Conservation (phyloP, 2,888 invertebrate species). For the Aphodius sticticus region DNA sequence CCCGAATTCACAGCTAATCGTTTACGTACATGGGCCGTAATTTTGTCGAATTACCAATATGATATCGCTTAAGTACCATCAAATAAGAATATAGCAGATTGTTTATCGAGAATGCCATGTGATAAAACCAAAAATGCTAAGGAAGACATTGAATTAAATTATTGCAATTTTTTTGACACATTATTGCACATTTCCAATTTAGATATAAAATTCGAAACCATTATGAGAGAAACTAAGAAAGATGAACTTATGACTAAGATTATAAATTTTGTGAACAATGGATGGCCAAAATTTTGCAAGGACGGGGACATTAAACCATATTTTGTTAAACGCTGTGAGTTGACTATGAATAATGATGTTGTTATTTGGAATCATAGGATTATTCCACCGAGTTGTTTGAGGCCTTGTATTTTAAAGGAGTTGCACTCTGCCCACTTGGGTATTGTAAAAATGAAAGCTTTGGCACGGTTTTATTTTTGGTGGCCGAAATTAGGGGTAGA, state of each 20-base stretch:
- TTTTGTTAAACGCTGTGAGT: too few species aligned
- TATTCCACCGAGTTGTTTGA: constrained; percentile 18
- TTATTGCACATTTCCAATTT: neutral
- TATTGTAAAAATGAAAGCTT: too few species aligned
- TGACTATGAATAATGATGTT: constrained; percentile 9
- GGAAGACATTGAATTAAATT: too few species aligned
- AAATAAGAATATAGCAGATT: too few species aligned
- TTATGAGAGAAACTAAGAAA: constrained; percentile 14
- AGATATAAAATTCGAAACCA: constrained; percentile 8
- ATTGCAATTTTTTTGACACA: too few species aligned
- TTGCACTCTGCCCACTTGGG: too few species aligned
- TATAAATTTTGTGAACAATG: constrained; percentile 4
- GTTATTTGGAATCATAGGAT: constrained; percentile 18
- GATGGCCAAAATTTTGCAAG: constrained; percentile 10
- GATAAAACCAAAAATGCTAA: too few species aligned
- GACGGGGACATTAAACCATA: too few species aligned
- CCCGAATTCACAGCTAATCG: constrained; percentile 49
- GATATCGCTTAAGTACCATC: constrained; percentile 37
- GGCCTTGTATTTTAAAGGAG: too few species aligned
- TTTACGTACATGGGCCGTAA: constrained; percentile 40
- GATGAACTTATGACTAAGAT: constrained; percentile 7
- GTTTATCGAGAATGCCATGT: too few species aligned
- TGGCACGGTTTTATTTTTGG: too few species aligned
- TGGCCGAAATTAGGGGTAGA: too few species aligned
- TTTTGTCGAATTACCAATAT: constrained; percentile 42